Evolutionary conservation across 2,888 invertebrate genomes (phyloP).

Genomic region (Limnephilus lunatus): DNA sequence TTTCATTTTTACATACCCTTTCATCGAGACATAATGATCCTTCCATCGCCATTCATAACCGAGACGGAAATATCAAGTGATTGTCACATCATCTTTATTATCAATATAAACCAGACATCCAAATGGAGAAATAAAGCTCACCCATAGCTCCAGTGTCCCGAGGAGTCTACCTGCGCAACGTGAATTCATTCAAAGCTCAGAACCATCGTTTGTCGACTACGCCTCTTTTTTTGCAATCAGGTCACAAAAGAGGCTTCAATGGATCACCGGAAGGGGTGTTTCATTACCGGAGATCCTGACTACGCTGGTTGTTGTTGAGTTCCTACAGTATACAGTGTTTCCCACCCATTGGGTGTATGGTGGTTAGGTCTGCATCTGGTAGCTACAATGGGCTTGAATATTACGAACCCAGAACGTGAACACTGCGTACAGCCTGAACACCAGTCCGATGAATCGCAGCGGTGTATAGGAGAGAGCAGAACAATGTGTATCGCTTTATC

Average conservation of each 20-base stretch:
- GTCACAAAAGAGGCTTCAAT: conserved; percentile 54
- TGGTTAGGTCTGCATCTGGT: conserved; percentile 19
- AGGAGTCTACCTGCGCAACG: conserved; percentile 8
- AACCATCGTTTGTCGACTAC: conserved; percentile 46
- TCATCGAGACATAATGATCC: background rate
- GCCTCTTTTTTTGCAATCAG: conserved; percentile 60
- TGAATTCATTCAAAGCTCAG: conserved; percentile 28
- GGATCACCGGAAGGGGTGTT: conserved; percentile 64
- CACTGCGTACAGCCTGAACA: background rate
- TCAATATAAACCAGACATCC: conserved; percentile 36
- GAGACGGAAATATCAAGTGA: conserved; percentile 45
- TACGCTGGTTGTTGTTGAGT: conserved; percentile 33
- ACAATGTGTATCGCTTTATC: conserved; percentile 59
- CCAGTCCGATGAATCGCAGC: conserved; percentile 35
- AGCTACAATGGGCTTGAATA: background rate
- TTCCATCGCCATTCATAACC: background rate
- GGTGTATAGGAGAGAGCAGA: conserved; percentile 44
- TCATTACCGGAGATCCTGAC: conserved; percentile 61
- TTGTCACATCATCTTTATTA: conserved; percentile 19
- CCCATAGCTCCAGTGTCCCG: conserved; percentile 6
- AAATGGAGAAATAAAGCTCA: conserved; percentile 20
- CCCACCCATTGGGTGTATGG: conserved; percentile 34
- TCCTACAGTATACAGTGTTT: background rate
- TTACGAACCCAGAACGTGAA: conserved; percentile 6
- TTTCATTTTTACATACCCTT: conserved; percentile 9